Evolutionary conservation across 2,113 vertebrate species (phyloP).

Genomic region (Lasiurus cinereus): DNA sequence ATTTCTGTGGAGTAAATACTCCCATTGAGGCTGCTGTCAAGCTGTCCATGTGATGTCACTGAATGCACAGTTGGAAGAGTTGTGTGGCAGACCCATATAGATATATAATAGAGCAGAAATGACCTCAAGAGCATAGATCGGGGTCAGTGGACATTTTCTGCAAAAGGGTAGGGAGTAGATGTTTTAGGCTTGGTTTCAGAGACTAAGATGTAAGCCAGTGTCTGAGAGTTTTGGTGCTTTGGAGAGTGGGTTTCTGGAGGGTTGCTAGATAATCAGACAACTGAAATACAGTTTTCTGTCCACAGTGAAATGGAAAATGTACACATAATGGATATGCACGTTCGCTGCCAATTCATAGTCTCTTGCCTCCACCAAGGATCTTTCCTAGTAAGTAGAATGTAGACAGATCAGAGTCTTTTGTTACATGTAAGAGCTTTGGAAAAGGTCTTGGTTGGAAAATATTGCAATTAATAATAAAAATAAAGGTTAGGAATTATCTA

Average conservation of each 20-base stretch:
- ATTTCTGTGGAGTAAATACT: not conserved
- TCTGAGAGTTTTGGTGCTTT: not conserved
- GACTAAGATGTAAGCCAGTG: not conserved
- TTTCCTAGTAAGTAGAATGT: not conserved
- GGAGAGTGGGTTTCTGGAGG: not conserved
- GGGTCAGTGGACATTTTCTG: not conserved
- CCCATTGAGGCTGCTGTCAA: not conserved
- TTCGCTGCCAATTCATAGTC: not conserved
- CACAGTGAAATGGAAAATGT: not conserved
- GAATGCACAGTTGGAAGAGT: not conserved
- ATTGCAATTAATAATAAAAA: not conserved
- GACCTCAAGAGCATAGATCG: not conserved
- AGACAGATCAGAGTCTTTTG: not conserved
- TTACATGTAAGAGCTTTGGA: not conserved
- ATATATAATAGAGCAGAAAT: not conserved
- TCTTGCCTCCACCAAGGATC: not conserved
- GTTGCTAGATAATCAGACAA: not conserved
- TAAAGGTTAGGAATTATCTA: not conserved
- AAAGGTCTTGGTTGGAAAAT: not conserved
- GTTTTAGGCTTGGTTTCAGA: not conserved
- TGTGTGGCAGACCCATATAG: not conserved
- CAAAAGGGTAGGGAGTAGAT: not conserved
- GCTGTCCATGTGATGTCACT: not conserved
- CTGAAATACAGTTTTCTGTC: not conserved
- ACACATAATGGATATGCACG: not conserved